Evolutionary conservation across 2,113 vertebrate genomes (phyloP).

Genomic region (Erpornis zantholeuca): DNA sequence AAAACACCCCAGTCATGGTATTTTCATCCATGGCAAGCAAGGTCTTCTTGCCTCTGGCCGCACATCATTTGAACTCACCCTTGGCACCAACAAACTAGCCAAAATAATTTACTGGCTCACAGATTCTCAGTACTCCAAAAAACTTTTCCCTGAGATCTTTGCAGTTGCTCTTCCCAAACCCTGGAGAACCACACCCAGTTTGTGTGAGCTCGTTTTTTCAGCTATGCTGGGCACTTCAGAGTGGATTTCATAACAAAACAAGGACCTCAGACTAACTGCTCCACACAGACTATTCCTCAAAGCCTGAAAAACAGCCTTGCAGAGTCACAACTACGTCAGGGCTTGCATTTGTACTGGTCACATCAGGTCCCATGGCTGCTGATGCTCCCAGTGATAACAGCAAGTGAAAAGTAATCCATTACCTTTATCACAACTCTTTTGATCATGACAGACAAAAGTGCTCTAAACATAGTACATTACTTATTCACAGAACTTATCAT

Average conservation of each 20-base stretch:
- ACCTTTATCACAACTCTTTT: slow-evolving; percentile 12
- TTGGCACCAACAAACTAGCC: background rate
- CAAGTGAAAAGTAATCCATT: background rate
- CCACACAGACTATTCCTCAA: background rate
- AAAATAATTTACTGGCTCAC: background rate
- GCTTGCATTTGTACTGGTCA: background rate
- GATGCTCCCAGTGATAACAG: slow-evolving; percentile 9
- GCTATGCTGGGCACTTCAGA: background rate
- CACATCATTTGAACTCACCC: background rate
- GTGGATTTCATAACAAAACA: background rate
- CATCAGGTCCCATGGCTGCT: background rate
- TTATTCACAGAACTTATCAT: slow-evolving; percentile 32
- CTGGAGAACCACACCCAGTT: background rate
- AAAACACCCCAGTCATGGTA: background rate
- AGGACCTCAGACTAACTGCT: background rate
- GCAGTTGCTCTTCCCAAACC: background rate
- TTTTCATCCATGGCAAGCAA: background rate
- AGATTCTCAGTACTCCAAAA: background rate
- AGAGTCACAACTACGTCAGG: background rate
- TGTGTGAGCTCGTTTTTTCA: background rate
- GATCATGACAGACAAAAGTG: background rate
- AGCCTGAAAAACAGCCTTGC: background rate
- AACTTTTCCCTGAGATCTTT: background rate
- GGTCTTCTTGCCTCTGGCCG: background rate
- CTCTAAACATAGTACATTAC: background rate